Conservation (phyloP, 2,113 vertebrate species). For the Bubo blakistoni region DNA sequence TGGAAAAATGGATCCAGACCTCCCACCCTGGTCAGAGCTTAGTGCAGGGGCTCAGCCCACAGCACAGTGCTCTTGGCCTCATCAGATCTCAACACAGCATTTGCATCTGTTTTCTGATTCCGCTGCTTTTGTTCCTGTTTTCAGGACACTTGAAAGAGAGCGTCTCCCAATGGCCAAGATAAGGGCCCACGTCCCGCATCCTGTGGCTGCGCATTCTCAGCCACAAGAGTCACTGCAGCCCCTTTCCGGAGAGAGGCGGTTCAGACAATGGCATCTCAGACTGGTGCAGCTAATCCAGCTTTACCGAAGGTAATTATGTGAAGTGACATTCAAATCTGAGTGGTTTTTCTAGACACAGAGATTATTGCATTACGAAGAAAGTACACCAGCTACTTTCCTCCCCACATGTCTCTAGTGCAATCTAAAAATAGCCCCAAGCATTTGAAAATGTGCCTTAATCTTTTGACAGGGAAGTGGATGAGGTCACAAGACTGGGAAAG, state of each 20-base stretch:
- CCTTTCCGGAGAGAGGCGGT: conserved; percentile 21
- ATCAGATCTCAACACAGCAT: not conserved
- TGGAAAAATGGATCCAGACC: not conserved
- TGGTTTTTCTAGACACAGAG: conserved; percentile 54
- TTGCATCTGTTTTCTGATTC: not conserved
- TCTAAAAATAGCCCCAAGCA: conserved; percentile 54
- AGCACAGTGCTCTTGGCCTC: not conserved
- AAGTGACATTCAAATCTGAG: conserved; percentile 12
- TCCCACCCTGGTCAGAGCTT: not conserved
- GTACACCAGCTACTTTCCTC: not conserved
- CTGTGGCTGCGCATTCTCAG: not conserved
- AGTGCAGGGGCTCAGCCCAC: not conserved
- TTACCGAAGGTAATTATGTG: conserved; percentile 12
- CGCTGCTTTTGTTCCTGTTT: not conserved
- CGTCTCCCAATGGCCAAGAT: not conserved
- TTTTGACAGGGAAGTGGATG: conserved; percentile 36
- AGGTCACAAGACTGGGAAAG: conserved; percentile 18
- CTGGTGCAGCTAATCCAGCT: not conserved
- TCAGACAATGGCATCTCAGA: not conserved
- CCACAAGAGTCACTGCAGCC: conserved; percentile 18
- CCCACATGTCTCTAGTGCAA: not conserved
- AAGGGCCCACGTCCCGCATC: not conserved
- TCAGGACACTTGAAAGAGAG: not conserved
- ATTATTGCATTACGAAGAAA: conserved; percentile 51
- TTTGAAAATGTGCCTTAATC: conserved; percentile 58